A percentile compares a stretch with the other conserved stretches of the same genome.
phyloP scores from a whole-genome alignment of 2,113 vertebrate species.

The Bostrychus sinensis region DNA sequence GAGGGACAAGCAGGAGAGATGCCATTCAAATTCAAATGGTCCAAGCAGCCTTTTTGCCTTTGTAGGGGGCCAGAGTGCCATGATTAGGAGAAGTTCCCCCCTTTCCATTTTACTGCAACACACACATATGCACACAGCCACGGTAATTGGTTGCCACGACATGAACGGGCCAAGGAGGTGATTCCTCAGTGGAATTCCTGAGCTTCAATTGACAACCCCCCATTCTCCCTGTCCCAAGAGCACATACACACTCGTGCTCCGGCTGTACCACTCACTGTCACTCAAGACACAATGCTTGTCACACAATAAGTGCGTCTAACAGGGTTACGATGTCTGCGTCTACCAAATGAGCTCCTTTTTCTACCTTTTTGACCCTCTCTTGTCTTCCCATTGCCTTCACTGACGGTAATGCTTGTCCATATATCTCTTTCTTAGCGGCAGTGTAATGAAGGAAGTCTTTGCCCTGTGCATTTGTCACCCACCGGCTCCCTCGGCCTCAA shows the following conservation, averaged over 20 bases:
- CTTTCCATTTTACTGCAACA: constrained; percentile 49
- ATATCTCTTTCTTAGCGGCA: constrained; percentile 10
- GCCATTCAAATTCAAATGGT: constrained; percentile 80
- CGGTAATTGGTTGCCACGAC: constrained; percentile 74
- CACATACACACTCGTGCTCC: constrained; percentile 35
- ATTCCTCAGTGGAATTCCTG: constrained; percentile 74
- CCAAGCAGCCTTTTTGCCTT: constrained; percentile 69
- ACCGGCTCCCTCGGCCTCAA: constrained; percentile 30
- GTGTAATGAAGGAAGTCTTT: constrained; percentile 51
- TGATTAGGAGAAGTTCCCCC: constrained; percentile 75
- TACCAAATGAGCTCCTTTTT: constrained; percentile 43
- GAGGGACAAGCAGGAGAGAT: constrained; percentile 49
- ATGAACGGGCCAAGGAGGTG: constrained; percentile 69
- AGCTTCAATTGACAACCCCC: constrained; percentile 49
- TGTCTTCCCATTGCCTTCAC: not conserved
- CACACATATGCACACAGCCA: constrained; percentile 42
- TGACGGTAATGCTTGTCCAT: constrained; percentile 19
- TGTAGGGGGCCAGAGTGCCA: constrained; percentile 71
- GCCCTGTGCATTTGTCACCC: constrained; percentile 41
- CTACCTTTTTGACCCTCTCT: constrained; percentile 11
- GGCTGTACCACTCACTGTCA: constrained; percentile 70
- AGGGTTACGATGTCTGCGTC: constrained; percentile 34
- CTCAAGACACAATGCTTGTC: constrained; percentile 74
- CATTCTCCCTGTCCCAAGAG: constrained; percentile 17
- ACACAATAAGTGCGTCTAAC: constrained; percentile 55